Conservation (phyloP, 2,113 vertebrate genomes). For the Ageneiosus marmoratus region DNA sequence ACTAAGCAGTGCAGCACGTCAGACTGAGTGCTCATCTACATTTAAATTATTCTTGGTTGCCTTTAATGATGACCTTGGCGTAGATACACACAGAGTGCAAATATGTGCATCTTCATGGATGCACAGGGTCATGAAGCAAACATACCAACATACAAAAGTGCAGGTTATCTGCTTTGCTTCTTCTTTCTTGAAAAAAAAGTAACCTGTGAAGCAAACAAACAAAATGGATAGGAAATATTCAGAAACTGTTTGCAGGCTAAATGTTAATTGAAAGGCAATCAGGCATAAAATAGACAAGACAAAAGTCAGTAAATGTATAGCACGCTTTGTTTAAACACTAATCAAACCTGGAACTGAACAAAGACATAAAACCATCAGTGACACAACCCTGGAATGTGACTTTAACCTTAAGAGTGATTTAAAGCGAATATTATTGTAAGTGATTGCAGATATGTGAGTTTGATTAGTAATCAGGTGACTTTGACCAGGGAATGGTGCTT, state of each 20-base stretch:
- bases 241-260: too few species aligned
- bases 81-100: neutral
- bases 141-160: neutral
- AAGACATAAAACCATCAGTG: neutral
- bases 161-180: neutral
- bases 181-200: too few species aligned
- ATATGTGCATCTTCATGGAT: neutral
- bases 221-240: too few species aligned
- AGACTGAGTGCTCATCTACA: neutral
- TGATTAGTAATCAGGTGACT: conserved; percentile 6
- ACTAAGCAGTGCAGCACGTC: neutral
- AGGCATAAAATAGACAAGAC: neutral
- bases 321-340: neutral
- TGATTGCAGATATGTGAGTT: conserved; percentile 4
- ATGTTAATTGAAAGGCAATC: neutral
- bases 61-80: neutral
- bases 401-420: neutral
- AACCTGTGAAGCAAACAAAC: neutral
- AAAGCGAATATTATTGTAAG: conserved; percentile 2
- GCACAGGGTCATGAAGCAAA: neutral
- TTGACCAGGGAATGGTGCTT: neutral
- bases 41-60: neutral
- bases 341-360: neutral
- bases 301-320: neutral
- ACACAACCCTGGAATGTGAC: neutral